Percentiles rank a stretch among this genome's conserved stretches.
Conservation (phyloP, 2,797 vertebrate species). For the Sebastes trivittatus region DNA sequence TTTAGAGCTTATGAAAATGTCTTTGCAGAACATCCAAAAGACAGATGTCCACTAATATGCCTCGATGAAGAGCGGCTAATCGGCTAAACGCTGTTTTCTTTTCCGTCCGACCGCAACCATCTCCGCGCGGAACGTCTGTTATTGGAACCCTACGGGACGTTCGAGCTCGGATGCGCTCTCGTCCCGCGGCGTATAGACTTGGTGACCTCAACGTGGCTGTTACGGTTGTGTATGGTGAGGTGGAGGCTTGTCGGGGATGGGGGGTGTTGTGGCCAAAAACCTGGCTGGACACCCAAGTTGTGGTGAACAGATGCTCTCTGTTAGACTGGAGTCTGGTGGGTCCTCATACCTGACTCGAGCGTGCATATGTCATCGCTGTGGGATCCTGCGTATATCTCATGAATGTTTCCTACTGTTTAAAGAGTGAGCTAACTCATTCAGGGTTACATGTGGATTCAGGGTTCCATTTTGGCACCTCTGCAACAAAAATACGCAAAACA, state of each 20-base stretch:
- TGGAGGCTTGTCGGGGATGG: slow-evolving; percentile 11
- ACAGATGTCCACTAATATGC: slow-evolving; percentile 27
- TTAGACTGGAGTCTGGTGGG: not conserved
- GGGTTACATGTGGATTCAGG: not conserved
- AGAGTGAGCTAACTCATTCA: not conserved
- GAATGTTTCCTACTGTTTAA: not conserved
- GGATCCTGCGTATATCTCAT: not conserved
- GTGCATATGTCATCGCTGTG: not conserved
- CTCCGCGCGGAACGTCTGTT: slow-evolving; percentile 24
- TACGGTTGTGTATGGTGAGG: slow-evolving; percentile 12
- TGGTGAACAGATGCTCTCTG: slow-evolving; percentile 33
- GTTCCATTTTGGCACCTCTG: slow-evolving; percentile 17
- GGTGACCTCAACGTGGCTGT: slow-evolving; percentile 1
- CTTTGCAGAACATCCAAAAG: slow-evolving; percentile 35
- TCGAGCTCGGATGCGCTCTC: not conserved
- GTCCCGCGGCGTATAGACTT: not conserved
- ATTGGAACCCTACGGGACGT: not conserved
- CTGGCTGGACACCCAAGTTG: slow-evolving; percentile 32
- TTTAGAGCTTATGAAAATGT: slow-evolving; percentile 50
- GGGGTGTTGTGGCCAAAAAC: slow-evolving; percentile 18
- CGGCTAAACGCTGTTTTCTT: slow-evolving; percentile 23
- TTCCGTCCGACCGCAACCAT: slow-evolving; percentile 1
- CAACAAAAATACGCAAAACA: slow-evolving; percentile 36
- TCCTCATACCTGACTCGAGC: slow-evolving; percentile 14
- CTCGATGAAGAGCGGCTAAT: slow-evolving; percentile 30